These are phyloP conservation scores for Pachypanchax playfairii DNA, from an alignment of 2,113 vertebrate genomes.

Conservation along the genomic window DNA sequence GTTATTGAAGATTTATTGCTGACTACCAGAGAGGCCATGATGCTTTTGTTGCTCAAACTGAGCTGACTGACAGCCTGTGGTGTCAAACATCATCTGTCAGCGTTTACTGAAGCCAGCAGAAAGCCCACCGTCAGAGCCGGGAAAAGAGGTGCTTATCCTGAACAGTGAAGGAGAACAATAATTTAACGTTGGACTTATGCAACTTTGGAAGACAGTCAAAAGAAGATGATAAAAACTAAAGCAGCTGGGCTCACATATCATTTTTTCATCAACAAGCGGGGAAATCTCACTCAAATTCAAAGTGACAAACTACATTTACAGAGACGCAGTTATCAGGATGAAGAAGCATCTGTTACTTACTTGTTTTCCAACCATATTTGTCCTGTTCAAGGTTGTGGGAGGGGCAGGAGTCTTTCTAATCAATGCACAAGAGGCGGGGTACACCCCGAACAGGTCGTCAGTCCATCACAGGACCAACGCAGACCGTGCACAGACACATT, in stretches of 20 bases:
- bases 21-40: slow-evolving; percentile 34
- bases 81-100: slow-evolving; percentile 45
- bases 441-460: too few relatives aligned
- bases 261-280: background rate
- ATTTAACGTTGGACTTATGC: background rate
- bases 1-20: slow-evolving; percentile 50
- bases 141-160: slow-evolving; percentile 26
- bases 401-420: background rate
- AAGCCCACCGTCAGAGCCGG: slow-evolving; percentile 26
- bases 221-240: background rate
- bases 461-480: too few relatives aligned
- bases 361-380: background rate
- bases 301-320: background rate
- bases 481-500: background rate
- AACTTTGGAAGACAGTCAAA: slow-evolving; percentile 12
- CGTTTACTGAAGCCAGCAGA: slow-evolving; percentile 12
- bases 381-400: background rate
- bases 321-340: background rate
- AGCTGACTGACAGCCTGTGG: slow-evolving; percentile 37
- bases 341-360: too few relatives aligned
- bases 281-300: slow-evolving; percentile 1
- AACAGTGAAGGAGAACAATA: background rate
- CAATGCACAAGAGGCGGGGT: too few relatives aligned
- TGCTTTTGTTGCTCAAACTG: slow-evolving; percentile 50
- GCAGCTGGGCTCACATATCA: background rate